Evolutionary conservation across 2,888 invertebrate species (phyloP).

Genomic region (Abrostola tripartita): DNA sequence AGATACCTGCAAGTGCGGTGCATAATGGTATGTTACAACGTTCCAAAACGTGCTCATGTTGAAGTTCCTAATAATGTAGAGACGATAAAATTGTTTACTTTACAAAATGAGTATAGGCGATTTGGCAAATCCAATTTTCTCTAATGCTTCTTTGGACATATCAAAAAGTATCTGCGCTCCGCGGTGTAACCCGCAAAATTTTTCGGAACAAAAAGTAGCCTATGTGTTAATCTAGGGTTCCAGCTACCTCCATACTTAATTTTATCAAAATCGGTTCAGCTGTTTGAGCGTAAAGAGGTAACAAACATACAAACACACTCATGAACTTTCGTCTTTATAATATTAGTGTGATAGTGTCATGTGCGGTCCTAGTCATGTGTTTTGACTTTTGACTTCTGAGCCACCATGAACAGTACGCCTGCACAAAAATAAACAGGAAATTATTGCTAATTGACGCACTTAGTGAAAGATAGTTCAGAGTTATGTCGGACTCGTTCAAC

Average conservation of each 20-base stretch:
- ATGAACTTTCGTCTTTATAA: no score
- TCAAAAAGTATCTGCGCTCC: no score
- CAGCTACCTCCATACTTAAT: no score
- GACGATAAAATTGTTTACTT: slow-evolving; percentile 31
- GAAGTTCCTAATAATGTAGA: slow-evolving; percentile 15
- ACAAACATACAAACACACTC: no score
- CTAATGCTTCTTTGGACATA: slow-evolving; percentile 1
- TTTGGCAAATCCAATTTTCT: slow-evolving; percentile 27
- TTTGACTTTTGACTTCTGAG: not conserved
- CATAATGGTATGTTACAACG: slow-evolving; percentile 30
- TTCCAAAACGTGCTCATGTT: slow-evolving; percentile 34
- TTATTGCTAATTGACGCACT: not conserved
- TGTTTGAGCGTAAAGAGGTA: no score
- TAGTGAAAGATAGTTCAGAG: not conserved
- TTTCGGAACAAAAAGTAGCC: no score
- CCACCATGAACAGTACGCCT: not conserved
- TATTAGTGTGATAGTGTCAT: no score
- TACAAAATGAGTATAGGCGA: slow-evolving; percentile 18
- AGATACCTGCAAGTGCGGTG: slow-evolving; percentile 12
- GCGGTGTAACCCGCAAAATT: no score
- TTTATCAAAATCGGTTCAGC: no score
- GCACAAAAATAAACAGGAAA: not conserved
- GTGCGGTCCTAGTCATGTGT: not conserved
- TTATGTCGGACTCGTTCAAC: not conserved
- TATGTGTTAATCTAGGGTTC: no score